Conservation (phyloP, 2,113 vertebrate species). For the human (Homo sapiens) region DNA sequence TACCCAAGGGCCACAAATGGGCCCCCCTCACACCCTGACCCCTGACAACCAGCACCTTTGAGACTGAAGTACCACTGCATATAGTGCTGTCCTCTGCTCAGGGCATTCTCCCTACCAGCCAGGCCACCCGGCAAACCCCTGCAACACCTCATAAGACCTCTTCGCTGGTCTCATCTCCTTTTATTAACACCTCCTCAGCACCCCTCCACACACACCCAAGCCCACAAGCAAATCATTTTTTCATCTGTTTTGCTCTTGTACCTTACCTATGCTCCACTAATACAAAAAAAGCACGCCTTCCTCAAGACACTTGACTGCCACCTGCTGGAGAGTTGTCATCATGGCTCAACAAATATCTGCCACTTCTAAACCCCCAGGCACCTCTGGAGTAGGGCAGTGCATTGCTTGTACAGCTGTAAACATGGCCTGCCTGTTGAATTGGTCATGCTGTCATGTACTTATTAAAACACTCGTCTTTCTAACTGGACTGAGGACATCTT, state of each 20-base stretch:
- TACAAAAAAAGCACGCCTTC: not conserved
- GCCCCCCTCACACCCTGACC: not conserved
- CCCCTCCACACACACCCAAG: too few relatives aligned
- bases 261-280: not conserved
- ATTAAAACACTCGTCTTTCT: not conserved
- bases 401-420: rapidly evolving
- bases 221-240: not conserved
- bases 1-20: too few relatives aligned
- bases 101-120: too few relatives aligned
- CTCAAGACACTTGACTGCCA: conserved; percentile 66
- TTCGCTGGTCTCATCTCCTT: not conserved
- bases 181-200: not conserved
- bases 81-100: not conserved
- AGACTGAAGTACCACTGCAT: not conserved
- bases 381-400: rapidly evolving
- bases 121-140: not conserved
- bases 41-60: not conserved
- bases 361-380: rapidly evolving
- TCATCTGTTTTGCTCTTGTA: not conserved
- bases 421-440: not conserved
- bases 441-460: not conserved
- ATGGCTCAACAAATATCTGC: not conserved
- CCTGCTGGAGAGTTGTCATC: conserved; percentile 54
- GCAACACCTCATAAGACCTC: not conserved
- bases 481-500: not conserved